Conservation (phyloP, 2,888 invertebrate species). For the Thymelicus lineola region DNA sequence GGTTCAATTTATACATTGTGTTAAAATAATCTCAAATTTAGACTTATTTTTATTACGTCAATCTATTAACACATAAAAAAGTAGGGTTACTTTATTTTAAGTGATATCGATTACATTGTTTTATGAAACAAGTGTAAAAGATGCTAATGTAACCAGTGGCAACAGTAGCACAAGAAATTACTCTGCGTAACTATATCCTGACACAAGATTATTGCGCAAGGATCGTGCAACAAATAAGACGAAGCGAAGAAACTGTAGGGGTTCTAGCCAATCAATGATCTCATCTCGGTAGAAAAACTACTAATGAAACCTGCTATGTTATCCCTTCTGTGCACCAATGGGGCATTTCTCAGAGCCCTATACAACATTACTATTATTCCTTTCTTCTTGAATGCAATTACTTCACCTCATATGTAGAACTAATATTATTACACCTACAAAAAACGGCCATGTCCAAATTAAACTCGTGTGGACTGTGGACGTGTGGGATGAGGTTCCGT, state of each 20-base stretch:
- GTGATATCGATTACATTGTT: too few species aligned
- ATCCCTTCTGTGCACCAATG: constrained; percentile 30
- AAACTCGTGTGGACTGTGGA: neutral
- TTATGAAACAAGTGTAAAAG: neutral
- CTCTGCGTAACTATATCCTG: neutral
- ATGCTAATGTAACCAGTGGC: neutral
- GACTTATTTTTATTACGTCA: neutral
- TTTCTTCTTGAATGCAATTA: constrained; percentile 34
- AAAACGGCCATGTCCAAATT: constrained; percentile 8
- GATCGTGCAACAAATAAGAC: constrained; percentile 22
- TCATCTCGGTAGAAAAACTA: constrained; percentile 29
- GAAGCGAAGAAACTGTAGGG: constrained; percentile 10
- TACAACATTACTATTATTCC: constrained; percentile 29
- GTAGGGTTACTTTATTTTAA: neutral
- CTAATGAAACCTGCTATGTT: constrained; percentile 34
- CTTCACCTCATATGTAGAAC: constrained; percentile 7
- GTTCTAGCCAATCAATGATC: constrained; percentile 32
- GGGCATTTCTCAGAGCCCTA: constrained; percentile 24
- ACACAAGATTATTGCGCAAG: constrained; percentile 10
- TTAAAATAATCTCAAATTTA: neutral
- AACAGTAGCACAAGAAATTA: constrained; percentile 1
- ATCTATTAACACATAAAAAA: constrained; percentile 4
- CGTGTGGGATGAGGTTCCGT: neutral
- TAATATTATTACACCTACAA: constrained; percentile 28
- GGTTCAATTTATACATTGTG: neutral